These are phyloP conservation scores for Saccopteryx bilineata DNA, from an alignment of 2,113 vertebrate genomes.

Conservation along the genomic window DNA sequence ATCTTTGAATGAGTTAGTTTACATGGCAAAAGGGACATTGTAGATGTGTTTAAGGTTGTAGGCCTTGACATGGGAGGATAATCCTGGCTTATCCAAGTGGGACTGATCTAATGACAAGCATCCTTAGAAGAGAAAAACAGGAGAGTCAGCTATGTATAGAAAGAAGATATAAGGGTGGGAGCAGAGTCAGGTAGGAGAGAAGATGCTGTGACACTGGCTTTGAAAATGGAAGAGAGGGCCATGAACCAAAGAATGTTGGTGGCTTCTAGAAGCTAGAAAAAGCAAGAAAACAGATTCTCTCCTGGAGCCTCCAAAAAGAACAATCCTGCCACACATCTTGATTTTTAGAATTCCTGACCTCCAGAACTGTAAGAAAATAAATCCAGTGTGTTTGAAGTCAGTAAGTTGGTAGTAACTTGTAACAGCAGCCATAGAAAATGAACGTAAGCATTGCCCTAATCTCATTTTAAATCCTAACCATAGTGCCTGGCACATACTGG, in stretches of 20 bases:
- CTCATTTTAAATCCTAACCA: not conserved
- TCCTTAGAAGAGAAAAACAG: not conserved
- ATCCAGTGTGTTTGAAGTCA: not conserved
- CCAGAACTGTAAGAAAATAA: slow-evolving; percentile 1
- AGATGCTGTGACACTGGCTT: not conserved
- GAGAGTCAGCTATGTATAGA: not conserved
- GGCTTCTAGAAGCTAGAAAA: not conserved
- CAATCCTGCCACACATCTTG: not conserved
- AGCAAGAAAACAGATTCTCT: not conserved
- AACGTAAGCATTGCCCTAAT: not conserved
- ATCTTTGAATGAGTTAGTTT: not conserved
- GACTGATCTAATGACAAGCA: not conserved
- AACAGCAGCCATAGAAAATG: not conserved
- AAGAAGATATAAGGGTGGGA: not conserved
- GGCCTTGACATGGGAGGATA: not conserved
- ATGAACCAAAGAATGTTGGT: not conserved
- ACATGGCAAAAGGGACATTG: not conserved
- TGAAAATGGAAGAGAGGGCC: not conserved
- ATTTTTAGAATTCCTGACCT: not conserved
- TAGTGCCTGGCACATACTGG: not conserved
- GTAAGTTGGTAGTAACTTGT: not conserved
- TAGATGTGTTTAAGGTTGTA: not conserved
- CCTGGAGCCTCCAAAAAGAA: not conserved
- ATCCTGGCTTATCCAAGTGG: not conserved
- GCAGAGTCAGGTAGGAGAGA: not conserved